phyloP scores from a whole-genome alignment of 1,140 invertebrate genomes.

The Conopomorpha cramerella region DNA sequence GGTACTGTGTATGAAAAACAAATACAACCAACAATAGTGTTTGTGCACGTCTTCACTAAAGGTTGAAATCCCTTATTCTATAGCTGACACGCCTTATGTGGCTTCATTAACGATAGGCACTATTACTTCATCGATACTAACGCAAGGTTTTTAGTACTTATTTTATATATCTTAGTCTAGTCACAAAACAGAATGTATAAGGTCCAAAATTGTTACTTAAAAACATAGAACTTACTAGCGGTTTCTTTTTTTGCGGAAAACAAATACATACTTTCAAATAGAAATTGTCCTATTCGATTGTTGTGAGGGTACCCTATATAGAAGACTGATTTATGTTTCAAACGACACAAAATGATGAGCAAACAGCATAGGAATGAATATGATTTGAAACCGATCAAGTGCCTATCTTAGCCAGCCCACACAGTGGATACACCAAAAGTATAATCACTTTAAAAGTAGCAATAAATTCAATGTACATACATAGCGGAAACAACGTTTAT shows the following conservation, averaged over 20 bases:
- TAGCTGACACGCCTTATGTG: too few relatives aligned
- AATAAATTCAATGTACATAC: background rate
- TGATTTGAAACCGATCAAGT: background rate
- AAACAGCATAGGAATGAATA: background rate
- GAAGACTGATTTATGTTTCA: too few relatives aligned
- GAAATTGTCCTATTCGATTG: background rate
- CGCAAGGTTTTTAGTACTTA: constrained; percentile 23
- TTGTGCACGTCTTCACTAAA: too few relatives aligned
- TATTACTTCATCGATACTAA: constrained; percentile 12
- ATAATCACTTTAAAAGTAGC: too few relatives aligned
- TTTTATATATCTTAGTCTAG: constrained; percentile 27
- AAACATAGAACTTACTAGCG: background rate
- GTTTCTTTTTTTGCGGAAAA: background rate
- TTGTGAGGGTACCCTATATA: background rate
- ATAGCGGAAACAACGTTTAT: too few relatives aligned
- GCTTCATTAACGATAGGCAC: constrained; percentile 13
- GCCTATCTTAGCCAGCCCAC: constrained; percentile 16
- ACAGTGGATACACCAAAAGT: constrained; percentile 9
- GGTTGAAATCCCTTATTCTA: too few relatives aligned
- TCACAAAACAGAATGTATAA: constrained; percentile 15
- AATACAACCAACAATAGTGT: background rate
- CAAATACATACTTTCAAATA: too few relatives aligned
- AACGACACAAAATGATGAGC: too few relatives aligned
- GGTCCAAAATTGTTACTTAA: background rate
- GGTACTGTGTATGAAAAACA: too few relatives aligned